phyloP scores from a whole-genome alignment of 1,140 invertebrate genomes.

The Panonychus citri region DNA sequence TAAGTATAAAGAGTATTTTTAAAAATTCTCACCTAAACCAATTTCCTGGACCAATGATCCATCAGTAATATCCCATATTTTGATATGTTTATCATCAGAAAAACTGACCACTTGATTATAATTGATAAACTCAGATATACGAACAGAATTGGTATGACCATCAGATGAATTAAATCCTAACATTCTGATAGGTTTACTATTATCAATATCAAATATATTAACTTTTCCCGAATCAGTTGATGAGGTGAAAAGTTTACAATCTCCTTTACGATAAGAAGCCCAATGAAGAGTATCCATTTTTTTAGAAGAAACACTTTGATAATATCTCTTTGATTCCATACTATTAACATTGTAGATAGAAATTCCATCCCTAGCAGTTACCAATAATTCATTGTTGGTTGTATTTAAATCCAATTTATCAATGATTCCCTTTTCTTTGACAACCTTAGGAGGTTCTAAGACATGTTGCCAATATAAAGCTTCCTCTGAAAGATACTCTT shows the following conservation, averaged over 20 bases:
- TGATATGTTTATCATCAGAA: constrained; percentile 74
- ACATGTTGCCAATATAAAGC: constrained; percentile 7
- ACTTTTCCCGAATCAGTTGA: constrained; percentile 69
- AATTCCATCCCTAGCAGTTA: constrained; percentile 67
- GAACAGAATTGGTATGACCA: constrained; percentile 3
- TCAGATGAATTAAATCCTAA: constrained; percentile 2
- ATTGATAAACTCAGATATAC: not conserved
- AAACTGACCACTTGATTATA: constrained; percentile 49
- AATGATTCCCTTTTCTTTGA: constrained; percentile 76
- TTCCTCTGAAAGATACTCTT: not conserved
- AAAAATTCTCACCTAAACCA: not conserved
- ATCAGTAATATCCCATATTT: constrained; percentile 66
- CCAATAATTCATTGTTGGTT: constrained; percentile 64
- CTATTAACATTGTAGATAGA: constrained; percentile 25
- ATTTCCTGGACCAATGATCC: not conserved
- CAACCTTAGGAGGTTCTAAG: constrained; percentile 23
- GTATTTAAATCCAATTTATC: constrained; percentile 71
- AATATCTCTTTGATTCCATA: constrained; percentile 53
- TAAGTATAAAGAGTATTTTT: too few relatives aligned
- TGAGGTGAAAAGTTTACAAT: constrained; percentile 57
- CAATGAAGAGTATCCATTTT: constrained; percentile 59
- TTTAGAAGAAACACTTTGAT: constrained; percentile 28
- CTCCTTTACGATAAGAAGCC: constrained; percentile 46
- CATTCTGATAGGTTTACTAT: constrained; percentile 13
- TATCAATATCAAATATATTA: constrained; percentile 62